phyloP scores from a whole-genome alignment of 2,113 vertebrate species.

The Entelurus aequoreus region DNA sequence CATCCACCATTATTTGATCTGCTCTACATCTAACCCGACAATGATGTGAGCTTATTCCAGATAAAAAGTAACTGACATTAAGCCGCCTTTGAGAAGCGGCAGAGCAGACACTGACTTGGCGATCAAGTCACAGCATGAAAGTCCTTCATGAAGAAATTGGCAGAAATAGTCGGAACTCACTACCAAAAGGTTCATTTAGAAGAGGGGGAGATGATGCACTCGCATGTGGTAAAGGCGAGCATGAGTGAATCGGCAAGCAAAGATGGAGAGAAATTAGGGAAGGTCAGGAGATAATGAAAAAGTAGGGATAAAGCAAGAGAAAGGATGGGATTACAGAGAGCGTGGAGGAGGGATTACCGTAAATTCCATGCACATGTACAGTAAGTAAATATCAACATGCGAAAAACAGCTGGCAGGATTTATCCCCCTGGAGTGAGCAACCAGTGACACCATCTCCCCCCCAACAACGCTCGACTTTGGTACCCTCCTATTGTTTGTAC shows the following conservation, averaged over 20 bases:
- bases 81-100: conserved; percentile 14
- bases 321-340: neutral
- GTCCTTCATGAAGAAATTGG: conserved; percentile 3
- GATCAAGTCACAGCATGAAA: conserved; percentile 23
- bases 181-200: conserved; percentile 25
- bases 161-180: conserved; percentile 18
- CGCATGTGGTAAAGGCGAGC: conserved; percentile 10
- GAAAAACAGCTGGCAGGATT: conserved; percentile 13
- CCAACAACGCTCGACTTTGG: neutral
- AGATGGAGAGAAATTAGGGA: neutral
- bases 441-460: conserved; percentile 37
- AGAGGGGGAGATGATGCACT: conserved; percentile 10
- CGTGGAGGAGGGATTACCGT: neutral
- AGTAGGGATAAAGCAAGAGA: neutral
- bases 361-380: conserved; percentile 15
- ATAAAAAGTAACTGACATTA: conserved; percentile 34
- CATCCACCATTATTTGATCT: conserved; percentile 24
- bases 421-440: conserved; percentile 38
- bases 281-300: neutral
- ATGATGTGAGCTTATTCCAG: conserved; percentile 25
- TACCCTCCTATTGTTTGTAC: no score
- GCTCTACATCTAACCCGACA: conserved; percentile 34
- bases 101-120: conserved; percentile 16
- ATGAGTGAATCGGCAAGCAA: neutral
- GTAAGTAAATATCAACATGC: conserved; percentile 32